Evolutionary conservation across 92 coral and sea anemone species (phyloP).

Genomic region (Virgularia gustaviana): DNA sequence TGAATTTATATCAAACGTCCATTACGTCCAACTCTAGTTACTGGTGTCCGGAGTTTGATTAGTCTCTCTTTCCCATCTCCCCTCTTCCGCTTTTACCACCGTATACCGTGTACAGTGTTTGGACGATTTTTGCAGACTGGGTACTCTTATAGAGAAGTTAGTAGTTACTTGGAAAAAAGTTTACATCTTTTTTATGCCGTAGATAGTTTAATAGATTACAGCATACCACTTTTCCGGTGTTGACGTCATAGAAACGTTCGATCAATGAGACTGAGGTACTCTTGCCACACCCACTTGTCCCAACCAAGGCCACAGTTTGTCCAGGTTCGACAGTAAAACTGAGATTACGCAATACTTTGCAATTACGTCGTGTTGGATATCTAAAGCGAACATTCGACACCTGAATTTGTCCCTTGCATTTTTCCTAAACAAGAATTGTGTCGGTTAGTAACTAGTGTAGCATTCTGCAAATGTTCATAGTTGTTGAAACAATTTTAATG

Average conservation of each 20-base stretch:
- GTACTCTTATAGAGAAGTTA: too few relatives aligned
- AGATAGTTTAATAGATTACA: too few relatives aligned
- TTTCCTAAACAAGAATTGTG: constrained; percentile 44
- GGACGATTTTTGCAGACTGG: too few relatives aligned
- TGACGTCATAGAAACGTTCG: constrained; percentile 87
- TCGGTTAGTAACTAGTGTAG: background rate
- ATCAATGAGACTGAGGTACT: constrained; percentile 85
- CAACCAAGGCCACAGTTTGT: constrained; percentile 90
- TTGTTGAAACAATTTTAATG: too few relatives aligned
- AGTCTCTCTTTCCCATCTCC: too few relatives aligned
- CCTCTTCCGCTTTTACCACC: too few relatives aligned
- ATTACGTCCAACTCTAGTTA: too few relatives aligned
- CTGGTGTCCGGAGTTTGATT: too few relatives aligned
- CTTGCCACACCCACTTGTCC: constrained; percentile 96
- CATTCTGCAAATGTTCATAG: background rate
- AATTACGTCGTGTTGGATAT: constrained; percentile 80
- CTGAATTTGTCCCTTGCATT: constrained; percentile 60
- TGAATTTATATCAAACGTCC: too few relatives aligned
- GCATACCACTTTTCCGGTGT: constrained; percentile 90
- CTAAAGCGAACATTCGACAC: constrained; percentile 76
- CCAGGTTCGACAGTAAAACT: constrained; percentile 65
- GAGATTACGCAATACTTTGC: constrained; percentile 78
- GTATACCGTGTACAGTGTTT: too few relatives aligned
- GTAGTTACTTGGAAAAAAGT: too few relatives aligned
- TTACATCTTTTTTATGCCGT: too few relatives aligned